These are phyloP conservation scores for Tautogolabrus adspersus DNA, from an alignment of 2,113 vertebrate species.

Conservation along the genomic window DNA sequence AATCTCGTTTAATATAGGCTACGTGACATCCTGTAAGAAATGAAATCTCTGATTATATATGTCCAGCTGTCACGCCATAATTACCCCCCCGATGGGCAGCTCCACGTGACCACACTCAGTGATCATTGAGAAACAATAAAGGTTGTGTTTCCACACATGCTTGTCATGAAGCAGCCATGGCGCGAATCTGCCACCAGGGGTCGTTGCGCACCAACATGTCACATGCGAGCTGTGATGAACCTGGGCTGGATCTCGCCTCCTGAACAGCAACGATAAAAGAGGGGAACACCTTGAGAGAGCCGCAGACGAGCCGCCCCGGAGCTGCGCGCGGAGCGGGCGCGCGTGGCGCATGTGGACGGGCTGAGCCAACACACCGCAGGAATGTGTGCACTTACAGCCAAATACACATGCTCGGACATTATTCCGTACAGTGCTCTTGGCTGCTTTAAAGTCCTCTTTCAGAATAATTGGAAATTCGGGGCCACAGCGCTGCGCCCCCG, in stretches of 20 bases:
- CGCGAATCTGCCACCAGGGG: conserved; percentile 53
- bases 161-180: background rate
- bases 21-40: background rate
- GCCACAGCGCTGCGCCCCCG: conserved; percentile 45
- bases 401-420: conserved; percentile 54
- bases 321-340: conserved; percentile 9
- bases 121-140: conserved; percentile 4
- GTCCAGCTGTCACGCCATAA: conserved; percentile 11
- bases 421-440: conserved; percentile 25
- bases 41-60: background rate
- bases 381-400: conserved; percentile 58
- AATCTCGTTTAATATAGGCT: background rate
- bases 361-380: conserved; percentile 50
- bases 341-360: conserved; percentile 28
- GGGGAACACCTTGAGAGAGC: conserved; percentile 70
- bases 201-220: conserved; percentile 60
- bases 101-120: conserved; percentile 37
- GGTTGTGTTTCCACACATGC: conserved; percentile 24
- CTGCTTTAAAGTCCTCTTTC: conserved; percentile 44
- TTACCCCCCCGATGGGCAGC: background rate
- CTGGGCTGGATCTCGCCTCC: conserved; percentile 58
- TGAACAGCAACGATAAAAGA: conserved; percentile 57
- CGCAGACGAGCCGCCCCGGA: conserved; percentile 56
- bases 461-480: conserved; percentile 38
- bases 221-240: conserved; percentile 70